Conservation (phyloP, 2,113 vertebrate species). For the Cisticola juncidis region DNA sequence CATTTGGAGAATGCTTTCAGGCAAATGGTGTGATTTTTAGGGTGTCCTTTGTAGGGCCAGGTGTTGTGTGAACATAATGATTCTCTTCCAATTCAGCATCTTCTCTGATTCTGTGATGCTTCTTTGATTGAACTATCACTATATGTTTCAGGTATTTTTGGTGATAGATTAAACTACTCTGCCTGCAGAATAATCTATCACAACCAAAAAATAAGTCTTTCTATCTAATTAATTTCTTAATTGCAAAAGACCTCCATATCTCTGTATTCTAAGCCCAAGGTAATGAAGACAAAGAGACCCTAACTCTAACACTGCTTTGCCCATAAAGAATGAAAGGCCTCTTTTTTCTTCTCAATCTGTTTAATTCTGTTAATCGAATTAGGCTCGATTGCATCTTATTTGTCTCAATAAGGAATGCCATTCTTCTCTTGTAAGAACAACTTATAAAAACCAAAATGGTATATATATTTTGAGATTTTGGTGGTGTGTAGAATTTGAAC, state of each 20-base stretch:
- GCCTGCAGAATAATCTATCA: neutral
- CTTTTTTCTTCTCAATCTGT: neutral
- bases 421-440: neutral
- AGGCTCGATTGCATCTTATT: neutral
- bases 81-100: neutral
- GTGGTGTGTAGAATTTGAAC: neutral
- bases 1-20: neutral
- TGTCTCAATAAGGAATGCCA: neutral
- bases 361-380: neutral
- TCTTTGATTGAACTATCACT: neutral
- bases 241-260: neutral
- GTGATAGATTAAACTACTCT: neutral
- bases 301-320: neutral
- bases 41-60: neutral
- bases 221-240: neutral
- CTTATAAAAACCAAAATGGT: neutral
- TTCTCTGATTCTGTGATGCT: neutral
- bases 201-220: neutral
- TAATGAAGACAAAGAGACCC: neutral
- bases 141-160: neutral
- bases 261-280: neutral
- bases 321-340: neutral
- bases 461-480: neutral
- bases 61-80: neutral
- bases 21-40: neutral